Percentiles rank a stretch among this genome's conserved stretches.
Evolutionary conservation across 2,797 vertebrate species (phyloP).

Genomic region (Salmo trutta): DNA sequence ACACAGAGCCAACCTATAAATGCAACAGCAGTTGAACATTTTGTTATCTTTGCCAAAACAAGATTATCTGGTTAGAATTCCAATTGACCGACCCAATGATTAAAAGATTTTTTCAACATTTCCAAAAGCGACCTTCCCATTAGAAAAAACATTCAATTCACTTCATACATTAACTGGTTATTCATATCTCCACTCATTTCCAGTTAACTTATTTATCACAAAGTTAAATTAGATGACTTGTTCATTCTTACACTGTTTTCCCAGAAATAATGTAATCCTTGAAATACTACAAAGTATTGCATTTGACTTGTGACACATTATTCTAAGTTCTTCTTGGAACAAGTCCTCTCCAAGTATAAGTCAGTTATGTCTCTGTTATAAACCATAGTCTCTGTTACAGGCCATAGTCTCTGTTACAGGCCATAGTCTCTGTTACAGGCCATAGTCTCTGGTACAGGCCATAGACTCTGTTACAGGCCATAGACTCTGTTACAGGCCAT

Average conservation of each 20-base stretch:
- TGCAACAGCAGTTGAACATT: conserved; percentile 56
- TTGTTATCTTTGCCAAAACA: conserved; percentile 55
- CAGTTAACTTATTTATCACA: conserved; percentile 7
- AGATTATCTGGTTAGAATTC: conserved; percentile 64
- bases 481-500: too few species aligned
- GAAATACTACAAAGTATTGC: conserved; percentile 31
- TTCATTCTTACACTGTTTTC: conserved; percentile 2
- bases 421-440: too few species aligned
- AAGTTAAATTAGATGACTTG: conserved; percentile 21
- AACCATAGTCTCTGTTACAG: too few species aligned
- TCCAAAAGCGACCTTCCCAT: conserved; percentile 43
- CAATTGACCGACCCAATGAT: conserved; percentile 63
- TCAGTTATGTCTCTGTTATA: background rate
- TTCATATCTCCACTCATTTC: conserved; percentile 31
- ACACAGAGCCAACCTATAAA: conserved; percentile 58
- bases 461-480: too few species aligned
- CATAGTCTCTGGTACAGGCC: too few species aligned
- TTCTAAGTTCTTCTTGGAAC: background rate
- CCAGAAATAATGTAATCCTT: too few species aligned
- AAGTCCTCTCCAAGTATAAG: too few species aligned
- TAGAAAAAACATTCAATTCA: conserved; percentile 41
- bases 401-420: too few species aligned
- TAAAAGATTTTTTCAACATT: conserved; percentile 59
- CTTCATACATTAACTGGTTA: conserved; percentile 44
- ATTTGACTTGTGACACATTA: too few species aligned